Conservation (phyloP, 2,113 vertebrate species). For the Neogobius melanostomus region DNA sequence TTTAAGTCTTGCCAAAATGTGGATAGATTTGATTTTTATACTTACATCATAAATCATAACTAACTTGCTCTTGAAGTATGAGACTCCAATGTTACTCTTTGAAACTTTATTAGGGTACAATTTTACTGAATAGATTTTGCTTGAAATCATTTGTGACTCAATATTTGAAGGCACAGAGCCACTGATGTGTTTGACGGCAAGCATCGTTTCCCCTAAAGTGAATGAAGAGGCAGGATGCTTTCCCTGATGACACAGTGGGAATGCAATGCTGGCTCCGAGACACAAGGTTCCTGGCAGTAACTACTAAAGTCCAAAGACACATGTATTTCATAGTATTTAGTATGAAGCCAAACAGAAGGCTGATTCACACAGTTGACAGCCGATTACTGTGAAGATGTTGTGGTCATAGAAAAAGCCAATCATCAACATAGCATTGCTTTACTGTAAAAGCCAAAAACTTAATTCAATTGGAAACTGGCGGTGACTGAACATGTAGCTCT, state of each 20-base stretch:
- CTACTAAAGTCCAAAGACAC: slow-evolving; percentile 19
- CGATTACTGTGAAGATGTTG: slow-evolving; percentile 44
- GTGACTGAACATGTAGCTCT: background rate
- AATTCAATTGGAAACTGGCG: background rate
- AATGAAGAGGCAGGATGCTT: slow-evolving; percentile 42
- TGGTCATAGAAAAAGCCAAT: slow-evolving; percentile 49
- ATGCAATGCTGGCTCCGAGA: slow-evolving; percentile 40
- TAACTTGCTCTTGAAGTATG: background rate
- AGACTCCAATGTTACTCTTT: background rate
- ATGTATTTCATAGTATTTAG: slow-evolving; percentile 38
- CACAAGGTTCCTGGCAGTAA: slow-evolving; percentile 55
- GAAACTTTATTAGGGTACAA: background rate
- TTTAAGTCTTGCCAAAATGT: no score
- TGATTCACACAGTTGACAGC: slow-evolving; percentile 26
- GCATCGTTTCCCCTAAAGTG: slow-evolving; percentile 24
- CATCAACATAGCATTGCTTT: background rate
- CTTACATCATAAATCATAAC: no score
- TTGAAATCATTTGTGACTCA: slow-evolving; percentile 15
- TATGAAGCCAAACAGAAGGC: slow-evolving; percentile 24
- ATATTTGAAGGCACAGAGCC: slow-evolving; percentile 27
- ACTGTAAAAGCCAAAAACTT: background rate
- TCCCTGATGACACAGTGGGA: slow-evolving; percentile 38
- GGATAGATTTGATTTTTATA: no score
- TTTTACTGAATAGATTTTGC: slow-evolving; percentile 9
- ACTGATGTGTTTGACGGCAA: slow-evolving; percentile 23